A percentile compares a stretch with the other conserved stretches of the same genome.
Conservation (phyloP, 1,140 invertebrate genomes). For the Samia ricini region DNA sequence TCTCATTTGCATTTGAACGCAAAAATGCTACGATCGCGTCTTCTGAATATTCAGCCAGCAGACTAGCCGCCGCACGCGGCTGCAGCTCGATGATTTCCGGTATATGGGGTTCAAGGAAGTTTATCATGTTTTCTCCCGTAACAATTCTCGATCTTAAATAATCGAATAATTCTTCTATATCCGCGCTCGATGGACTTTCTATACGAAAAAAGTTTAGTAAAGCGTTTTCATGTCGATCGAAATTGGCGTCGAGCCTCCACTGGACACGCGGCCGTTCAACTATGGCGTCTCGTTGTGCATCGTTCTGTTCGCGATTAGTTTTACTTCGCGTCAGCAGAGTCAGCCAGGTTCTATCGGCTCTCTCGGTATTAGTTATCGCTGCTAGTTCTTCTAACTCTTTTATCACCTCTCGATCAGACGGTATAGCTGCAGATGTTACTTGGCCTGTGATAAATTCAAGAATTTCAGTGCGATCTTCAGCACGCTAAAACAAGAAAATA, state of each 20-base stretch:
- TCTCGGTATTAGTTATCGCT: constrained; percentile 30
- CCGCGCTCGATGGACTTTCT: constrained; percentile 39
- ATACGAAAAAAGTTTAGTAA: constrained; percentile 59
- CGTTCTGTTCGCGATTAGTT: constrained; percentile 25
- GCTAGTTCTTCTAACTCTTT: constrained; percentile 37
- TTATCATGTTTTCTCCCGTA: constrained; percentile 30
- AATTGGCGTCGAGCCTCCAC: constrained; percentile 44
- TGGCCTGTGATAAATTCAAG: constrained; percentile 58
- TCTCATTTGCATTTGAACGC: constrained; percentile 24
- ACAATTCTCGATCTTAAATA: constrained; percentile 55
- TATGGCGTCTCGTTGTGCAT: constrained; percentile 26
- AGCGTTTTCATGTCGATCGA: constrained; percentile 40
- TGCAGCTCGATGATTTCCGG: constrained; percentile 39
- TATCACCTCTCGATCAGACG: constrained; percentile 50
- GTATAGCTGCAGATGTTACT: constrained; percentile 45
- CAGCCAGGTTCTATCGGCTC: constrained; percentile 50
- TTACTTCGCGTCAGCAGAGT: constrained; percentile 33
- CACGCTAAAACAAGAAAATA: constrained; percentile 37
- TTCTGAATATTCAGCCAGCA: constrained; percentile 45
- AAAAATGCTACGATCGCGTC: constrained; percentile 37
- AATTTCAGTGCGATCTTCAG: constrained; percentile 46
- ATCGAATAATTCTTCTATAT: constrained; percentile 65
- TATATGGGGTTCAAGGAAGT: constrained; percentile 34
- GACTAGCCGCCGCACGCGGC: constrained; percentile 47
- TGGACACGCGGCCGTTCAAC: constrained; percentile 40